Evolutionary conservation across 2,797 vertebrate species (phyloP).

Genomic region (Todus mexicanus): DNA sequence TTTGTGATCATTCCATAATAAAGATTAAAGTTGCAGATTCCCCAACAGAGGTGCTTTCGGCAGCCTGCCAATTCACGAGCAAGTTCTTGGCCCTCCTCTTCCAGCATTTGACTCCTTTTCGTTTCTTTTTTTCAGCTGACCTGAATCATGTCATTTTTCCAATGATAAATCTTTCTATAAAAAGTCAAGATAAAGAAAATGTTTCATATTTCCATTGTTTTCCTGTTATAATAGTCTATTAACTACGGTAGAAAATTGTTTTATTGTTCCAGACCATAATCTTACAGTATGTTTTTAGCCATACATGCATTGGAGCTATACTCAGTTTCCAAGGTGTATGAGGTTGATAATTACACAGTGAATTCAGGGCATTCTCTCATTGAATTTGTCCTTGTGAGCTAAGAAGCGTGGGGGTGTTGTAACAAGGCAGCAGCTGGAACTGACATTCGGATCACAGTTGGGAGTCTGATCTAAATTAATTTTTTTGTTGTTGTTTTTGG

Average conservation of each 20-base stretch:
- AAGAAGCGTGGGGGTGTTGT: constrained; percentile 35
- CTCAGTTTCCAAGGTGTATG: constrained; percentile 42
- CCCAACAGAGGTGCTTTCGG: constrained; percentile 59
- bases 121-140: background rate
- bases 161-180: constrained; percentile 24
- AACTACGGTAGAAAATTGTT: background rate
- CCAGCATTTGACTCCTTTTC: constrained; percentile 15
- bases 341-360: constrained; percentile 57
- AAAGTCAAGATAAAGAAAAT: constrained; percentile 13
- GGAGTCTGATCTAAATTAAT: background rate
- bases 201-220: constrained; percentile 31
- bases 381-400: constrained; percentile 58
- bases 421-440: constrained; percentile 64
- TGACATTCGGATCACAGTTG: constrained; percentile 42
- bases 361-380: constrained; percentile 33
- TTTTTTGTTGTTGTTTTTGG: background rate
- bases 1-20: constrained; percentile 72
- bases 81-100: constrained; percentile 58
- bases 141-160: constrained; percentile 1
- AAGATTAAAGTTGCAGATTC: constrained; percentile 74
- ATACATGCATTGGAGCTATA: background rate
- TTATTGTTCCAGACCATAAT: constrained; percentile 53
- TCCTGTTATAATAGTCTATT: background rate
- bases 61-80: constrained; percentile 48
- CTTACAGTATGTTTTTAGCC: constrained; percentile 47